Evolutionary conservation across 2,797 vertebrate species (phyloP), one percentile per base, ranked within the genome.

Genomic region (Harpagifer antarcticus): DNA sequence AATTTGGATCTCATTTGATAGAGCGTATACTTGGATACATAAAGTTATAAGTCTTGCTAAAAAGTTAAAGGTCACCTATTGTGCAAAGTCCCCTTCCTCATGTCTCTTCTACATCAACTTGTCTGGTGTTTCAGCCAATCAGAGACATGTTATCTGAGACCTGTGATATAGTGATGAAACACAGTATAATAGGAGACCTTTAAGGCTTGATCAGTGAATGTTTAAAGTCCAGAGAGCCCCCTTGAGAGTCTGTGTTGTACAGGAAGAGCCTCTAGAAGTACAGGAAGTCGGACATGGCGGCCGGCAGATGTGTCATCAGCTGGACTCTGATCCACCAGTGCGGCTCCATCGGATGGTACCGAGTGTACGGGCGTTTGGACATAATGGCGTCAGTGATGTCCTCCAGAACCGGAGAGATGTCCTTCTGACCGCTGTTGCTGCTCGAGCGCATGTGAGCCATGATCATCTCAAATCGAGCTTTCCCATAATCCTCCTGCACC

Each of bases 321-420:
- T 96, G 96, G 85, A 96, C 57, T 65, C 95, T 92, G 82, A 97
- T 85, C 96, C 97, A 96, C 94, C 94, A 96, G 87, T 94, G 92
- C 1, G 94, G 90, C 86, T 96, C 96, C 89, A 90, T 94, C 61
- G 97, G 96, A 72, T 66, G 94, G 91, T 97, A 98, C 0, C 95
- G 93, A 0, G 93, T 93, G 76, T 90, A 96, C 0, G 97, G 97
- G 27, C 71, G 80, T 0, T 82, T 90, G 16, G 97, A 95, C 4
- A 9, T 17, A 47, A 98, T 79, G 0, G 96, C 96, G 0, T 96
- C 94, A 0, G 92, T 83, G 88, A 97, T 93, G 91, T 93, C 96
- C 0, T 94, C 85, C 66, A 98, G 23, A 2, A 97, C 95, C 0
- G 93, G 86, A 3, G 89, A 68, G 48, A 89, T 9, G 1, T 96